These are phyloP conservation scores for Myanophis thanlyinensis DNA, from an alignment of 2,113 vertebrate genomes.

Conservation along the genomic window DNA sequence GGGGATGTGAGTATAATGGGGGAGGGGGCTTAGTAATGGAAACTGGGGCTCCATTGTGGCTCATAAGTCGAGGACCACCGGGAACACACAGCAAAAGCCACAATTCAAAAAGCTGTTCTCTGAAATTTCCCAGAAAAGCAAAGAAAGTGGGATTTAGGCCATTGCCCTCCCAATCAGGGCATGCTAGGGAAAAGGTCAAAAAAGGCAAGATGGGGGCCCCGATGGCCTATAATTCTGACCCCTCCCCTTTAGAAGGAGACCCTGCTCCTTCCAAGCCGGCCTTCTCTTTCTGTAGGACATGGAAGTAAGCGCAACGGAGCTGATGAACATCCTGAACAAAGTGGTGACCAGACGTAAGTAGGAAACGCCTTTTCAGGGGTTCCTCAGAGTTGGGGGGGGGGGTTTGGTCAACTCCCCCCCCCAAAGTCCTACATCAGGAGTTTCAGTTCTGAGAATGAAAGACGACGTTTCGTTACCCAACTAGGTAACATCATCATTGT, in stretches of 20 bases:
- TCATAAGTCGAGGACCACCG: neutral
- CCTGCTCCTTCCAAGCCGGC: neutral
- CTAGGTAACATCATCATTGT: neutral
- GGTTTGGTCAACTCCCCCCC: neutral
- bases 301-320: slow-evolving; percentile 85
- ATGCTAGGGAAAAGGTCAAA: neutral
- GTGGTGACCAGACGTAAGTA: slow-evolving; percentile 84
- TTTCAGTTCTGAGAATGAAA: neutral
- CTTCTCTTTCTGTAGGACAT: slow-evolving; percentile 76
- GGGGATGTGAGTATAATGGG: slow-evolving; percentile 79
- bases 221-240: neutral
- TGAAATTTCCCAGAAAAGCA: neutral
- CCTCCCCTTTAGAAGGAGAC: no score
- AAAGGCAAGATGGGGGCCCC: neutral
- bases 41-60: neutral
- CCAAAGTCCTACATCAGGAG: neutral
- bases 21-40: neutral
- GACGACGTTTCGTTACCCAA: neutral
- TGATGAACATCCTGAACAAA: slow-evolving; percentile 90
- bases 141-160: neutral
- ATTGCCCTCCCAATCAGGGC: neutral
- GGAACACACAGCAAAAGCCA: neutral
- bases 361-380: fast-evolving
- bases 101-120: neutral
- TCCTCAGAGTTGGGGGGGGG: neutral